Evolutionary conservation across 1,140 invertebrate species (phyloP), one percentile per base, ranked within the genome.

Genomic region (Ceratosolen fusciceps): DNA sequence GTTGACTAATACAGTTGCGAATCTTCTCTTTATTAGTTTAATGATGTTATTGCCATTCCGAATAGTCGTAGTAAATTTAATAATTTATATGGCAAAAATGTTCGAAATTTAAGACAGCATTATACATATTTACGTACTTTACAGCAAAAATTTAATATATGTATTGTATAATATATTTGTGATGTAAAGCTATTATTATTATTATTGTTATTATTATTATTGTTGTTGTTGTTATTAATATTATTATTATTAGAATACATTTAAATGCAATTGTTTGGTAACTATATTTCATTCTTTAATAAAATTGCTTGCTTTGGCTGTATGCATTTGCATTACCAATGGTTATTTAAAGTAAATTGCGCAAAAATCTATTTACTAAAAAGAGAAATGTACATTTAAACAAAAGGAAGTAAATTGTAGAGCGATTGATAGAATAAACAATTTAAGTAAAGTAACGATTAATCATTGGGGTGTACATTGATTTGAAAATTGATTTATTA

Each of bases 41-140:
- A 29, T 29, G 1, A 31, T 14, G 1, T 14, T 34, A 16, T 16
- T 5, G 12, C 19, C 5, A 31, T 29, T 31, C 14, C 31, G 12
- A 31, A 31, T 31, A 60, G 5, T 58, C 24, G 14, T 60, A 31
- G 26, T 60, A 7, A 60, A 60, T 60, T n/a, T n/a, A 31, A 31
- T 60, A 31, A 26, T 16, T 31, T 31, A 31, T 60, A 58, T 29
- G 24, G 54, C 24, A 58, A 58, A 58, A 58, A 58, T 58, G 24
- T n/a, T 58, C 12, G 54, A 58, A 58, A 29, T n/a, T n/a, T n/a
- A n/a, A n/a, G n/a, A n/a, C n/a, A 58, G n/a, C 26, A 47, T 10
- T 8, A 54, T 54, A 34, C 29, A 47, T 71, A 71, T 31, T 54
- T 72, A 10, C 54, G n/a, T 72, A n/a, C 26, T 71, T 19, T 52